Evolutionary conservation across 2,113 vertebrate genomes (phyloP), one percentile per base, ranked within the genome.

Genomic region (Formicarius rufipectus): DNA sequence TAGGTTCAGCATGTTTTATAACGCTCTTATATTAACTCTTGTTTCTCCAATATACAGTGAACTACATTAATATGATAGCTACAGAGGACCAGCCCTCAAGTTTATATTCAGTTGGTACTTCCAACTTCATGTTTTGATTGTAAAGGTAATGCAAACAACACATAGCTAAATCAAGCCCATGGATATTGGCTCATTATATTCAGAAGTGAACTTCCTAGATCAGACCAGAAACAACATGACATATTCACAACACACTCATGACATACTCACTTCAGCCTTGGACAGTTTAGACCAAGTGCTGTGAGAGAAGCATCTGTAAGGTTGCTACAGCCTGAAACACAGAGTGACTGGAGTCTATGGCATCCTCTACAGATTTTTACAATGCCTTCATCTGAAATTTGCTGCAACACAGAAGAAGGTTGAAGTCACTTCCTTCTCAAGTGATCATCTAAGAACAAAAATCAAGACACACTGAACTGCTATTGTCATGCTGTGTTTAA

Each of bases 221-320:
- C 55, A 81, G 56, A 60, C 30, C 67, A 77, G 35, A 66, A 76
- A 85, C 5, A 77, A 87, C 27, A 35, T 3, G 49, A 76, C 33
- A 69, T 31, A 63, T 55, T 66, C 49, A 76, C 5, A 4, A 60
- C 44, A 91, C 0, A 10, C 39, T 75, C 59, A 40, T 1, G 12
- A 39, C 23, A 73, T 97, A 98, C 99, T 98, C 97, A 99, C 99
- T 99, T 99, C 74, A 99, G 98, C 95, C 98, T 96, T 14, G 99
- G 98, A 97, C 99, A 99, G 98, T 99, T 99, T 82, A 99, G 97
- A 91, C 99, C 99, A 96, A 99, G 98, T 45, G 99, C 99, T 37
- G 98, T 99, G 89, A 99, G 98, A 52, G 99, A 99, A 94, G 99
- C 98, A 49, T 99, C 99, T 3, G 99, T 99, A 93, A 99, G 98